phyloP scores from a whole-genome alignment of 2,113 vertebrate species.

The Hemiprocne comata region DNA sequence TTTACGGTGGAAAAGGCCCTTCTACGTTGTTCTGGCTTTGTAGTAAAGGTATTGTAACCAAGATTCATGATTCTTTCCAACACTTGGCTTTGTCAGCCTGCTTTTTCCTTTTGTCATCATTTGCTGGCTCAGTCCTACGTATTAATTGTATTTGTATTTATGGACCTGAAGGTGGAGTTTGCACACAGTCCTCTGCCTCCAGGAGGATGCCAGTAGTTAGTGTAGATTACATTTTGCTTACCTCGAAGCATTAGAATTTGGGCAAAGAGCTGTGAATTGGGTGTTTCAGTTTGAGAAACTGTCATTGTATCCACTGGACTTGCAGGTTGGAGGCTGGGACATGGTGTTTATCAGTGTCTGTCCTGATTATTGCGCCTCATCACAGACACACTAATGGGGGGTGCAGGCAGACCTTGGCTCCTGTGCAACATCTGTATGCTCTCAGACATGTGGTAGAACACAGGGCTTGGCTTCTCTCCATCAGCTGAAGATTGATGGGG shows the following conservation, averaged over 20 bases:
- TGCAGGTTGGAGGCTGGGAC: background rate
- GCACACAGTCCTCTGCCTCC: background rate
- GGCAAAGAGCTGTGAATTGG: background rate
- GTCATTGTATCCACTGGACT: background rate
- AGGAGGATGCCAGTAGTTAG: background rate
- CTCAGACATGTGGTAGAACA: background rate
- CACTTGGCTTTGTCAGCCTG: background rate
- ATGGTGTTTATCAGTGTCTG: background rate
- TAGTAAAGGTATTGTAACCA: background rate
- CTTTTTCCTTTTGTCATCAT: background rate
- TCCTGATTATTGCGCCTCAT: background rate
- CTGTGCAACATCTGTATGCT: constrained; percentile 4
- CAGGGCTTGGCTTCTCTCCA: background rate
- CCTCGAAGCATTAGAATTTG: background rate
- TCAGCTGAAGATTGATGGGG: background rate
- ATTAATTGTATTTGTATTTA: constrained; percentile 27
- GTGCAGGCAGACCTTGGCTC: background rate
- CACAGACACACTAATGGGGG: background rate
- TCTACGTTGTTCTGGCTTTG: background rate
- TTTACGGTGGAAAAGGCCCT: background rate
- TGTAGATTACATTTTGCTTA: background rate
- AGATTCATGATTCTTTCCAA: background rate
- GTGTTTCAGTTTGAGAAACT: background rate
- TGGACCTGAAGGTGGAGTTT: background rate
- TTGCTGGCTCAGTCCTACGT: constrained; percentile 16